phyloP scores from a whole-genome alignment of 2,113 vertebrate genomes.

The Ailurus styani region DNA sequence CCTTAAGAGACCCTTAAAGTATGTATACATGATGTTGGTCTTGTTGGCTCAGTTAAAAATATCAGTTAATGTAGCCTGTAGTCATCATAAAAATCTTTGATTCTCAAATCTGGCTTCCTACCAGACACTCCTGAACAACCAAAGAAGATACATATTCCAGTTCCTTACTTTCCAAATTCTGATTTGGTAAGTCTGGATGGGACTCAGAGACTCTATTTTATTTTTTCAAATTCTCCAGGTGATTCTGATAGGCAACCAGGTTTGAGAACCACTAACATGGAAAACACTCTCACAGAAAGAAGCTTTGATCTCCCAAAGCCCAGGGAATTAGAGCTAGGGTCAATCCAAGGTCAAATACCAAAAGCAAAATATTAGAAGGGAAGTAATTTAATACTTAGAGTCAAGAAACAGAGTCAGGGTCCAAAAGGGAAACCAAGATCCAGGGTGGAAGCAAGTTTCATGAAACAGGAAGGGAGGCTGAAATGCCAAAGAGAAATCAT shows the following conservation, averaged over 20 bases:
- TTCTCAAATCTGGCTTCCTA: background rate
- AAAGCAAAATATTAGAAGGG: constrained; percentile 37
- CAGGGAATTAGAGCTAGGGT: background rate
- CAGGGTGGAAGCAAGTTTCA: background rate
- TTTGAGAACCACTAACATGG: background rate
- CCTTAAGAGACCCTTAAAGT: background rate
- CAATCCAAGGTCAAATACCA: constrained; percentile 33
- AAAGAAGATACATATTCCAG: background rate
- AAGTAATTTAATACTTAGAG: constrained; percentile 10
- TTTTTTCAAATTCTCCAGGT: background rate
- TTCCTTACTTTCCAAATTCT: background rate
- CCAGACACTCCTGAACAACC: background rate
- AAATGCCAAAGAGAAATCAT: background rate
- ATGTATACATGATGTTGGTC: background rate
- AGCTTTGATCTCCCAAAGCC: constrained; percentile 17
- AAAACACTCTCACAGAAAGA: background rate
- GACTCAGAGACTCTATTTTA: background rate
- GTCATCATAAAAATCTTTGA: background rate
- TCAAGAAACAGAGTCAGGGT: background rate
- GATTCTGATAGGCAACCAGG: background rate
- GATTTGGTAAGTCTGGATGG: background rate
- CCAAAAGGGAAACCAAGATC: background rate
- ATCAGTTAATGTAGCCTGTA: background rate
- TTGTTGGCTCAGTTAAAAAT: background rate
- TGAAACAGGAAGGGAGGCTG: background rate